These are phyloP conservation scores for Nezara viridula DNA, from an alignment of 2,888 invertebrate species.

Conservation along the genomic window DNA sequence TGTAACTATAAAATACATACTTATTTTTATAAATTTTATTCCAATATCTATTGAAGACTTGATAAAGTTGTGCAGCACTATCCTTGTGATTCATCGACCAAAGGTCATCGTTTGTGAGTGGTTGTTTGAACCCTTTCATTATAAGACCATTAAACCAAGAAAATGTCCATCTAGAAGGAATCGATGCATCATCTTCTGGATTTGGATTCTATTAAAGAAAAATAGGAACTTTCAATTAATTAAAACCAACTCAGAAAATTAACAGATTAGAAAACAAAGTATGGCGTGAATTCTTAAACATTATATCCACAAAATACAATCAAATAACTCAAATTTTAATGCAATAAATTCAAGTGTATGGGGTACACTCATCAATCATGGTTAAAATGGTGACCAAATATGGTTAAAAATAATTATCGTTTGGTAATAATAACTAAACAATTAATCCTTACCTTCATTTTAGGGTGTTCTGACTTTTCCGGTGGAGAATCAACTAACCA, in stretches of 20 bases:
- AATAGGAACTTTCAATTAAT: background rate
- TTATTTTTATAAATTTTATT: slow-evolving; percentile 57
- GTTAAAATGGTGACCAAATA: too few species aligned
- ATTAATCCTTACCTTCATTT: slow-evolving; percentile 74
- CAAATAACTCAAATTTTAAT: too few species aligned
- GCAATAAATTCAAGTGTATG: too few species aligned
- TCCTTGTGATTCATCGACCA: slow-evolving; percentile 71
- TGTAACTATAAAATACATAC: slow-evolving; percentile 55
- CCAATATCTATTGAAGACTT: slow-evolving; percentile 64
- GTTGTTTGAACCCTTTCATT: slow-evolving; percentile 71
- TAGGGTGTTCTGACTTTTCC: slow-evolving; percentile 77
- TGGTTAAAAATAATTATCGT: too few species aligned
- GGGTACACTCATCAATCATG: too few species aligned
- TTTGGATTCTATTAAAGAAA: slow-evolving; percentile 61
- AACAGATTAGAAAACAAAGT: too few species aligned
- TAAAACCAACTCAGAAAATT: too few species aligned
- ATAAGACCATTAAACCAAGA: slow-evolving; percentile 73
- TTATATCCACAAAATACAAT: too few species aligned
- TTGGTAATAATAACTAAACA: background rate
- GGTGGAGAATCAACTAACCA: slow-evolving; percentile 85
- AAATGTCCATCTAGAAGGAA: slow-evolving; percentile 68
- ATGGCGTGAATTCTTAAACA: too few species aligned
- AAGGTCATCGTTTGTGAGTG: slow-evolving; percentile 71
- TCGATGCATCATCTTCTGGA: slow-evolving; percentile 64
- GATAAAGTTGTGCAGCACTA: slow-evolving; percentile 61